phyloP scores from a whole-genome alignment of 2,888 invertebrate genomes.

The Apamea monoglypha region DNA sequence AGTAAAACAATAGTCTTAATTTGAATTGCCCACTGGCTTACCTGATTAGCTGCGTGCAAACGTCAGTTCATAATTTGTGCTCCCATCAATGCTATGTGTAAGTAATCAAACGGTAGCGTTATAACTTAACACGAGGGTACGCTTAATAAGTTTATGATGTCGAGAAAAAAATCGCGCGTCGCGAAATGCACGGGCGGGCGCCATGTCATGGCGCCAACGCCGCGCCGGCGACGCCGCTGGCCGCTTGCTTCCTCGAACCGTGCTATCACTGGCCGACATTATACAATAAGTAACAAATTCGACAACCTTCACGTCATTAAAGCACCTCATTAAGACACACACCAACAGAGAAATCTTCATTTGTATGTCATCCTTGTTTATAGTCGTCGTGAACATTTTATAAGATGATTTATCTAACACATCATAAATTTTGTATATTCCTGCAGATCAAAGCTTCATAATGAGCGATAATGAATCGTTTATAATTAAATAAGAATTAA shows the following conservation, averaged over 20 bases:
- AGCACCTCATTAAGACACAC: constrained; percentile 64
- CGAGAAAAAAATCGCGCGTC: constrained; percentile 78
- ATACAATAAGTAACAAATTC: constrained; percentile 74
- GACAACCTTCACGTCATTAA: constrained; percentile 68
- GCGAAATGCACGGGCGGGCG: constrained; percentile 79
- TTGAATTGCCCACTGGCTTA: constrained; percentile 39
- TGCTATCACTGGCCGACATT: constrained; percentile 80
- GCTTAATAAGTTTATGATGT: constrained; percentile 80
- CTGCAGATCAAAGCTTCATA: constrained; percentile 26
- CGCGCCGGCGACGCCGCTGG: constrained; percentile 75
- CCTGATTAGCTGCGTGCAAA: constrained; percentile 36
- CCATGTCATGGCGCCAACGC: constrained; percentile 83
- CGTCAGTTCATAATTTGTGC: constrained; percentile 7
- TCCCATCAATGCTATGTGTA: constrained; percentile 57
- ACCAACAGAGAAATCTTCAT: constrained; percentile 62
- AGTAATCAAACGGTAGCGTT: constrained; percentile 71
- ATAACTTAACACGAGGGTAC: constrained; percentile 65
- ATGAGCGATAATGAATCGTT: constrained; percentile 29
- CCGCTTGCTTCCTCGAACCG: constrained; percentile 86
- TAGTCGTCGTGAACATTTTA: constrained; percentile 40
- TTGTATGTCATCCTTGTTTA: constrained; percentile 63
- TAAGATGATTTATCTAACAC: constrained; percentile 43
- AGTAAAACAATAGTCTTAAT: constrained; percentile 46
- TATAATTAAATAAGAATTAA: constrained; percentile 32
- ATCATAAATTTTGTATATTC: constrained; percentile 30